Conservation (phyloP, 35 echinoderm and acorn worm species). For the Lytechinus pictus region DNA sequence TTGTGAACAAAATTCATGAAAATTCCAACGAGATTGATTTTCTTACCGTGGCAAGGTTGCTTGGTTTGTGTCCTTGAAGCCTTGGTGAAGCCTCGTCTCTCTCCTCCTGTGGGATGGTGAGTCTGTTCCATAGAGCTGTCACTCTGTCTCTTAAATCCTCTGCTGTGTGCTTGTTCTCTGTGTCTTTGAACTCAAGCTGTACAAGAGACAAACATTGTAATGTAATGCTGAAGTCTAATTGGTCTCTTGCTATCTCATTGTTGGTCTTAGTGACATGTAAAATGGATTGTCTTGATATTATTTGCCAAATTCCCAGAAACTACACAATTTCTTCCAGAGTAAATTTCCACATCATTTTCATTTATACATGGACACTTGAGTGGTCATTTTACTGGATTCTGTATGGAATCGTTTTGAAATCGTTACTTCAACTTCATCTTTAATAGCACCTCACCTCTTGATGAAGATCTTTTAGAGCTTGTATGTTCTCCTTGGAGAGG, state of each 20-base stretch:
- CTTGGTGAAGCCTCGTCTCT: constrained; percentile 14
- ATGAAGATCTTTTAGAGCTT: constrained; percentile 76
- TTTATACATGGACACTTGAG: no score
- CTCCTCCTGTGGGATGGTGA: constrained; percentile 65
- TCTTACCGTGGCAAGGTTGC: constrained; percentile 66
- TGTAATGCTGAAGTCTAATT: no score
- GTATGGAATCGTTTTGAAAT: no score
- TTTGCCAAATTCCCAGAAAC: no score
- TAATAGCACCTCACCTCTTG: constrained; percentile 65
- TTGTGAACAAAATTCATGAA: no score
- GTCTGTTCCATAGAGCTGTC: constrained; percentile 76
- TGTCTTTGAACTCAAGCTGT: constrained; percentile 83
- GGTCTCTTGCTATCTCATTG: no score
- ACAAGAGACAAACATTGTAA: neutral
- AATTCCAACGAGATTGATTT: neutral
- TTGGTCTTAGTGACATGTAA: no score
- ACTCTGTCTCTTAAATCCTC: constrained; percentile 75
- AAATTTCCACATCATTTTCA: no score
- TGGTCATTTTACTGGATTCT: no score
- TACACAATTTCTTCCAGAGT: no score
- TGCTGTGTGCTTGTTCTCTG: constrained; percentile 69
- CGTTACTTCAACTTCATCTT: no score
- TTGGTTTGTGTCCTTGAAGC: constrained; percentile 76
- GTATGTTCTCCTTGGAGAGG: constrained; percentile 90
- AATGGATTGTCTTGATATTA: no score